Percentiles rank a stretch among this genome's conserved stretches.
Evolutionary conservation across 2,888 invertebrate species (phyloP).

Genomic region (Myathropa florea): DNA sequence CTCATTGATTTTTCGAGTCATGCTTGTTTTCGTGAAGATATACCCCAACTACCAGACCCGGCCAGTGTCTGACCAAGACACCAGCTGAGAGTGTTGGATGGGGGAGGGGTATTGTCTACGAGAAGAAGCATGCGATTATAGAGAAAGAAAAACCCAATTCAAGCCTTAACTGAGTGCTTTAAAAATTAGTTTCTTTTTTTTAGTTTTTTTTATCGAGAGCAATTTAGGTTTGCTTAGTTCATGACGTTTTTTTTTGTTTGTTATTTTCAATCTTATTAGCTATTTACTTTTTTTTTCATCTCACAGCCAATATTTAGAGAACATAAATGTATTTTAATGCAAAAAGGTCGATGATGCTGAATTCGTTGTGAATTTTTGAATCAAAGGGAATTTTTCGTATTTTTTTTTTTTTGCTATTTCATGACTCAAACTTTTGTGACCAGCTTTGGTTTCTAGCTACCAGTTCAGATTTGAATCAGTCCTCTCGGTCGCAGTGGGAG

Average conservation of each 20-base stretch:
- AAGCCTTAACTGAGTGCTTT: background rate
- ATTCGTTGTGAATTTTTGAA: background rate
- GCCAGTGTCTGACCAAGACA: conserved; percentile 13
- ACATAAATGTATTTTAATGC: conserved; percentile 12
- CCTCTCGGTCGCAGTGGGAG: too few relatives aligned
- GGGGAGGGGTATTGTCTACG: background rate
- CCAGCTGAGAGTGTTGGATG: background rate
- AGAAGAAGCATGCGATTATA: background rate
- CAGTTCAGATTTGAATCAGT: too few relatives aligned
- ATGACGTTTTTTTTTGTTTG: background rate
- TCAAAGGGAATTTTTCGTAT: background rate
- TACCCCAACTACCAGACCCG: background rate
- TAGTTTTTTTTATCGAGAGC: background rate
- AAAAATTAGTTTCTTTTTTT: background rate
- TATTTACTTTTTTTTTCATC: conserved; percentile 34
- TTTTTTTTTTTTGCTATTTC: background rate
- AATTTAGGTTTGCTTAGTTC: background rate
- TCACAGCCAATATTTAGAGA: conserved; percentile 57
- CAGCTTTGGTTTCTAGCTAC: too few relatives aligned
- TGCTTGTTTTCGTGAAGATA: background rate
- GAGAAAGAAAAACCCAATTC: background rate
- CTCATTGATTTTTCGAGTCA: background rate
- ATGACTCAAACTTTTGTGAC: too few relatives aligned
- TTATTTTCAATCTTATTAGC: conserved; percentile 1
- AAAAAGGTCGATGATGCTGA: background rate